Conservation (phyloP, 2,113 vertebrate genomes). For the Rutilus rutilus region DNA sequence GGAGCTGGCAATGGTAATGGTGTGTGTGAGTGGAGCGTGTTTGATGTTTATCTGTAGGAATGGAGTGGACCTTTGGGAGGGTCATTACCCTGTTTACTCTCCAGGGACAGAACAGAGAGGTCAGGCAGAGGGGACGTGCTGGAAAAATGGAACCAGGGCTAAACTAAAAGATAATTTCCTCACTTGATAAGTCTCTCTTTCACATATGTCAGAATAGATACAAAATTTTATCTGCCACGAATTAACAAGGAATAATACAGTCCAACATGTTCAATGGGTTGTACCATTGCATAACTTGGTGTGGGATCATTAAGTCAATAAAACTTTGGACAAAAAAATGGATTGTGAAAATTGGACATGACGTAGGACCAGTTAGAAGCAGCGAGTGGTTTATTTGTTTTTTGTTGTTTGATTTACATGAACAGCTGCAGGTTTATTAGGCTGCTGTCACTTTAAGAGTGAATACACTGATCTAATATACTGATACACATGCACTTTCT, state of each 20-base stretch:
- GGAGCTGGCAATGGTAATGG: constrained; percentile 7
- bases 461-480: too few relatives aligned
- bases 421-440: too few relatives aligned
- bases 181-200: neutral
- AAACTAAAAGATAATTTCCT: neutral
- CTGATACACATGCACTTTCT: too few relatives aligned
- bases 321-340: neutral
- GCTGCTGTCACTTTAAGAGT: too few relatives aligned
- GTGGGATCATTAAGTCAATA: neutral
- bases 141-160: neutral
- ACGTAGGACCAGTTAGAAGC: neutral
- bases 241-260: too few relatives aligned
- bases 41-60: constrained; percentile 53
- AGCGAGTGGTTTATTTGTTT: too few relatives aligned
- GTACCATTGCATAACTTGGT: neutral
- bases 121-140: neutral
- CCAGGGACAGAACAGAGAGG: constrained; percentile 21
- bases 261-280: neutral
- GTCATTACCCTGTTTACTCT: constrained; percentile 38
- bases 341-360: neutral
- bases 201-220: neutral
- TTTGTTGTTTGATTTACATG: too few relatives aligned
- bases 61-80: constrained; percentile 43
- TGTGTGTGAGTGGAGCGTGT: constrained; percentile 46
- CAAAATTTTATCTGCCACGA: neutral